These are phyloP conservation scores for Nomada goodeniana DNA, from an alignment of 2,888 invertebrate species.

Conservation along the genomic window DNA sequence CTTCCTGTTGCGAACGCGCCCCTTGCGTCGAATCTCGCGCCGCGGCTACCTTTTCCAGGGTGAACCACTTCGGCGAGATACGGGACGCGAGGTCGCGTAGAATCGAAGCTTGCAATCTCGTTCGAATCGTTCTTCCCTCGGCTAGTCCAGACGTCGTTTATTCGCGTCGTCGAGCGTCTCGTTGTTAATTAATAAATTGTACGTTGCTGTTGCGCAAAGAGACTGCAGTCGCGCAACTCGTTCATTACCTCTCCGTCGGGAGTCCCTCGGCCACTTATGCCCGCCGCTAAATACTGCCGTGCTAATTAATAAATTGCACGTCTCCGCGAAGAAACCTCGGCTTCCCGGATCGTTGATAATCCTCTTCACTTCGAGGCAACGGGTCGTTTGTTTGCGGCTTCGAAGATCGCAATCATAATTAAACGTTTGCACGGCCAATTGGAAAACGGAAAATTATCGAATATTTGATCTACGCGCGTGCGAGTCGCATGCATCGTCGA, in stretches of 20 bases:
- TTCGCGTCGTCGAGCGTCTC: background rate
- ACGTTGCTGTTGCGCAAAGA: conserved; percentile 4
- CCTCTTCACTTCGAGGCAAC: background rate
- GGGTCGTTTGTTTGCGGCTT: background rate
- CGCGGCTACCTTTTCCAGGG: background rate
- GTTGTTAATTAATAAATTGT: conserved; percentile 6
- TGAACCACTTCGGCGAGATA: too few relatives aligned
- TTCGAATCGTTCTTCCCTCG: background rate
- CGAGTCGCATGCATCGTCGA: background rate
- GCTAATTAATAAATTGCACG: conserved; percentile 20
- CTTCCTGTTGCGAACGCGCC: too few relatives aligned
- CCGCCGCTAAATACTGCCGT: background rate
- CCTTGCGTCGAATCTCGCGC: too few relatives aligned
- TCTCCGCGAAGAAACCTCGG: background rate
- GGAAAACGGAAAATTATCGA: background rate
- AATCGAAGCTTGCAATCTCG: background rate
- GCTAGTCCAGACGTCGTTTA: background rate
- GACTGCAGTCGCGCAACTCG: conserved; percentile 4
- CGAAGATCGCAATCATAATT: background rate
- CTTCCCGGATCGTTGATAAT: conserved; percentile 1
- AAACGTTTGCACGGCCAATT: background rate
- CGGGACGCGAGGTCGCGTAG: background rate
- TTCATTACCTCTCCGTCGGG: background rate
- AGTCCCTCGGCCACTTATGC: background rate
- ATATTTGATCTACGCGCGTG: too few relatives aligned